Evolutionary conservation across 2,113 vertebrate species (phyloP), one percentile per base, ranked within the genome.

Genomic region (Sisor rabdophorus): DNA sequence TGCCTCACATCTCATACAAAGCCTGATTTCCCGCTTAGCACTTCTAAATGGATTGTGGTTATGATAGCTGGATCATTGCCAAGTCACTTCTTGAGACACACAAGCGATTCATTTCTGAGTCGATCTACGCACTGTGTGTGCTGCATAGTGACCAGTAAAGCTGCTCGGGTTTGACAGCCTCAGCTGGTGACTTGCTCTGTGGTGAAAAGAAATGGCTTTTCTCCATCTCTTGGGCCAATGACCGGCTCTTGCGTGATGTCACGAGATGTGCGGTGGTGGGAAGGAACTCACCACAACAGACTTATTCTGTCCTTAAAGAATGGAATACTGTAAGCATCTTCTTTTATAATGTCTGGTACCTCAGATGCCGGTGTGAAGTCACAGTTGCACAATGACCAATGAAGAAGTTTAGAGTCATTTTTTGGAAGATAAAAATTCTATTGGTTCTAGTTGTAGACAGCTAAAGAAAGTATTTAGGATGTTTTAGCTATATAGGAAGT

Each of bases 41-140:
- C 58, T 63, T 36, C 63, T 78, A 52, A 84, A 71, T 76, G 50
- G 13, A 47, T 47, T 26, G 44, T 56, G 67, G 73, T 73, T 54
- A 48, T 63, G 54, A 73, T 40, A 15, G 24, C n/a, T 50, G n/a
- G 72, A 44, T 11, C 2, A 40, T 28, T 8, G 59, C 22, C 63
- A 79, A 44, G 50, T 60, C 71, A 64, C 72, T 61, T 79, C 52
- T 79, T 70, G 63, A 73, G 79, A 70, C 19, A 53, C 52, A 81
- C 79, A 83, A 80, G 67, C 40, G 68, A 75, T 26, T 55, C 75
- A 71, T 67, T 79, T 73, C 81, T 44, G 24, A 36, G 19, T 63
- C 7, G 71, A 75, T 73, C 28, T 40, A 50, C 61, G 11, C 19
- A 47, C 50, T 50, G 65, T 16, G 40, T 59, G 69, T 74, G 61